Conservation (phyloP, 2,113 vertebrate species). For the Caretta caretta region DNA sequence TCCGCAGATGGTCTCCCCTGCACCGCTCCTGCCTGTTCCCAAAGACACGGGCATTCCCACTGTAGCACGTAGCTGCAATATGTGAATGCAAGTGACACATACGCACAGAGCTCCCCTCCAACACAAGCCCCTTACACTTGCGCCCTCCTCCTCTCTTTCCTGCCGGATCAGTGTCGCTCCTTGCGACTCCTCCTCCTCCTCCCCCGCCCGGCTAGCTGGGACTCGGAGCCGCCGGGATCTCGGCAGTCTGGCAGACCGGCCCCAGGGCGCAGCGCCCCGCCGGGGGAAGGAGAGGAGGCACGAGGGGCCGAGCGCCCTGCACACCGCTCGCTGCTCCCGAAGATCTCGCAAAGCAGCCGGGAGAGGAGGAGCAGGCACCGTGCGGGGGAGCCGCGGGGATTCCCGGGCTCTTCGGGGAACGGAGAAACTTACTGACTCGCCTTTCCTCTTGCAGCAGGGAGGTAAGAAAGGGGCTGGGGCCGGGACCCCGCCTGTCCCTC, state of each 20-base stretch:
- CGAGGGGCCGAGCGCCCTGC: background rate
- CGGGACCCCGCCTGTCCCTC: background rate
- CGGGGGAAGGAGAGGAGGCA: background rate
- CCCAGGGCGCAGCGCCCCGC: background rate
- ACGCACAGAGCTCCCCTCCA: background rate
- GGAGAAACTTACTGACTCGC: background rate
- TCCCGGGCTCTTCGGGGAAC: background rate
- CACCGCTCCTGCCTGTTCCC: background rate
- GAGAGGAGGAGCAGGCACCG: rapidly evolving
- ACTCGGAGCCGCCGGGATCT: background rate
- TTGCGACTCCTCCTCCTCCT: background rate
- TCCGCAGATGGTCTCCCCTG: rapidly evolving
- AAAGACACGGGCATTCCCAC: background rate
- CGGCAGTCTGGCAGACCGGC: background rate
- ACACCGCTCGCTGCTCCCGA: background rate
- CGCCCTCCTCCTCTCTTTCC: background rate
- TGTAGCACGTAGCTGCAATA: background rate
- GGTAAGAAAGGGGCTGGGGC: background rate
- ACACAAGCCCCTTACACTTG: background rate
- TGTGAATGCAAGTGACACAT: background rate
- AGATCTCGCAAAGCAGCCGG: rapidly evolving
- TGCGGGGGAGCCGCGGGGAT: background rate
- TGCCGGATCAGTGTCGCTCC: background rate
- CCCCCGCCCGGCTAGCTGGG: background rate
- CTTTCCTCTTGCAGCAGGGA: background rate